Base-by-base conservation (phyloP, 2,888 invertebrate species). In the Tuberolachnus salignus region DNA sequence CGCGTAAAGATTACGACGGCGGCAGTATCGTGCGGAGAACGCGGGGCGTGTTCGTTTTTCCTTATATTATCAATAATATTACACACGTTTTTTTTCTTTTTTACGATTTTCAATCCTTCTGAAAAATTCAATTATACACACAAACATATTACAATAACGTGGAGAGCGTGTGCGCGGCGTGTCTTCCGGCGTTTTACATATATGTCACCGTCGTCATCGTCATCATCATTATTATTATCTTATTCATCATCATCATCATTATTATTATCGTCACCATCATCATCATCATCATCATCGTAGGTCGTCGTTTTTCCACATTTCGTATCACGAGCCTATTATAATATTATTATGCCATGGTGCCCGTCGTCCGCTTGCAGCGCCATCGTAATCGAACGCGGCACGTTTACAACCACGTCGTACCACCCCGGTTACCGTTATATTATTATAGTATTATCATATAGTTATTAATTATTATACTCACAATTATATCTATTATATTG, bases 91-190 rank as follows among this genome's bases (percentile, higher is more conserved):
- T 23, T 49, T 67, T 64, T 46, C 49, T 23, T 49, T 67, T 64
- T 70, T 70, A 44, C 23, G 16, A 69, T 46, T 59, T 49, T 26
- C 14, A 59, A 59, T 71, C 71, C 59, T 59, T 71, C 71, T 71
- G 71, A 59, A 71, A 70, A 71, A 59, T 46, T 57, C 57, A 70
- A 70, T 70, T 57, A 70, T 71, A 71, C 19, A 72, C 70, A 57
- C 19, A n/a, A n/a, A n/a, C n/a, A n/a, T n/a, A n/a, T n/a, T n/a
- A n/a, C n/a, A 69, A 63, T 44, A 61, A 61, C 34, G 34, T 34
- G 34, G 34, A 34, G 34, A 34, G 34, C 34, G 34, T 34, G 34
- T 6, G 34, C 6, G 34, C 34, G 34, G 34, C 6, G 34, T 6
- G 34, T 4, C 3, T 34, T 6, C 34, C 6, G 34, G 34, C 3